phyloP scores from a whole-genome alignment of 2,888 invertebrate species.

The Octodonta nipae region DNA sequence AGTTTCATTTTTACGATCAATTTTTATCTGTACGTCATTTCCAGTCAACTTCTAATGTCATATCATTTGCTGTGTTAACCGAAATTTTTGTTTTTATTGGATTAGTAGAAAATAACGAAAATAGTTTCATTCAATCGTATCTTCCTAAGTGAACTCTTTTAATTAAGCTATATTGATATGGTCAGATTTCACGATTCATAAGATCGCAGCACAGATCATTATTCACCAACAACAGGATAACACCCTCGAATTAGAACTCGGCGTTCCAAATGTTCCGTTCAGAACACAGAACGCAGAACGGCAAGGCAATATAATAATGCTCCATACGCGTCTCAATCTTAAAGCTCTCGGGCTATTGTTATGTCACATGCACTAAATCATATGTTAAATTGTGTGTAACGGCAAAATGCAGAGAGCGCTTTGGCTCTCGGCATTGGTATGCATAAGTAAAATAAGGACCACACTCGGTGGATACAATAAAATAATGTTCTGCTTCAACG shows the following conservation, averaged over 20 bases:
- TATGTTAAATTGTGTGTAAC: constrained; percentile 29
- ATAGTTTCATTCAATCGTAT: no score
- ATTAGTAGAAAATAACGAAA: no score
- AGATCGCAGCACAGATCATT: no score
- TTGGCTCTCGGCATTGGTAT: constrained; percentile 9
- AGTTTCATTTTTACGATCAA: no score
- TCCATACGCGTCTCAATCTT: constrained; percentile 5
- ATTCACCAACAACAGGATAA: constrained; percentile 1
- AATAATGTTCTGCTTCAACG: constrained; percentile 26
- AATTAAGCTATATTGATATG: no score
- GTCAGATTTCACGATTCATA: no score
- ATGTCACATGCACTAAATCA: constrained; percentile 26
- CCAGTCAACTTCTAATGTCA: no score
- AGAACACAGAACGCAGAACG: not conserved
- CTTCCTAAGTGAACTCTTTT: no score
- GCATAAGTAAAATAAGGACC: constrained; percentile 20
- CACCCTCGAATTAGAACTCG: not conserved
- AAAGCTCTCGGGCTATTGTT: constrained; percentile 3
- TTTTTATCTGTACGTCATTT: no score
- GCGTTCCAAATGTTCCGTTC: constrained; percentile 1
- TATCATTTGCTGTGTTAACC: no score
- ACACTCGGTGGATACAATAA: constrained; percentile 24
- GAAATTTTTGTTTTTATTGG: no score
- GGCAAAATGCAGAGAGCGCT: constrained; percentile 10
- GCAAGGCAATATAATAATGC: constrained; percentile 1